phyloP scores from a whole-genome alignment of 2,113 vertebrate species.

The Engraulis encrasicolus region DNA sequence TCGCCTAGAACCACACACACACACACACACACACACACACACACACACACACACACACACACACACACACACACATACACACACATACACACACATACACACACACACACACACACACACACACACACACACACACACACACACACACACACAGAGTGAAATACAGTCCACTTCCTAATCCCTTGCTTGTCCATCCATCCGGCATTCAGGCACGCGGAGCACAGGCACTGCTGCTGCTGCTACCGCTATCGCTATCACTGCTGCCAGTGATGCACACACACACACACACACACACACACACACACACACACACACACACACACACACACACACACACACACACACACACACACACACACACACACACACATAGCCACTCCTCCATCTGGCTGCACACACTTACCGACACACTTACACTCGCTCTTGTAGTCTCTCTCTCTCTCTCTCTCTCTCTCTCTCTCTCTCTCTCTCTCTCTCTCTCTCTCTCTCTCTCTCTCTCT shows the following conservation, averaged over 20 bases:
- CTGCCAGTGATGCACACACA: no score
- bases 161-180: background rate
- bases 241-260: no score
- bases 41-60: background rate
- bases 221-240: background rate
- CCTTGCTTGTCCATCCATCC: background rate
- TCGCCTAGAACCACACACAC: no score
- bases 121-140: conserved; percentile 1
- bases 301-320: no score
- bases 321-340: no score
- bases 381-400: background rate
- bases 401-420: background rate
- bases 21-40: conserved; percentile 7
- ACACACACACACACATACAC: no score
- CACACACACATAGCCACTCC: background rate
- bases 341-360: no score
- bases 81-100: background rate
- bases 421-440: background rate
- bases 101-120: background rate
- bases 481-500: conserved; percentile 18
- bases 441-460: conserved; percentile 14
- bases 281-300: no score
- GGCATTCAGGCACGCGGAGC: background rate
- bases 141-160: background rate
- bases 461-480: conserved; percentile 19